Conservation (phyloP, 37 sponge, comb jelly and placozoan species). For the Hexactinellida sp. region DNA sequence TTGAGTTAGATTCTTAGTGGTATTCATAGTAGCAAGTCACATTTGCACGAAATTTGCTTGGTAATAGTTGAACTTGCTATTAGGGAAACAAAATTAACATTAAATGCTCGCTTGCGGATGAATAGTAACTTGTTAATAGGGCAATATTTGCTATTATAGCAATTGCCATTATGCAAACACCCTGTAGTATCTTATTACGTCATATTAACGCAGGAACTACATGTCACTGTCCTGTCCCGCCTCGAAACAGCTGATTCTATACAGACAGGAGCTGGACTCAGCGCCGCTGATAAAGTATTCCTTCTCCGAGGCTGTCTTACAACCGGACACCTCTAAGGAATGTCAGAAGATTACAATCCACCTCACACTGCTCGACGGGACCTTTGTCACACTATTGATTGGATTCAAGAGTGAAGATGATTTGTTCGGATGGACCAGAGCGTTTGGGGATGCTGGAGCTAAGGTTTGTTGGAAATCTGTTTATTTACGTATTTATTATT, state of each 20-base stretch:
- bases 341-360: background rate
- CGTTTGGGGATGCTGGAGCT: background rate
- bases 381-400: background rate
- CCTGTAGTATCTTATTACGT: too few relatives aligned
- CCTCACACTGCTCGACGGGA: background rate
- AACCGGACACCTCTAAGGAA: background rate
- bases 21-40: too few relatives aligned
- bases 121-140: background rate
- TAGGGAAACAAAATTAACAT: too few relatives aligned
- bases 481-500: too few relatives aligned
- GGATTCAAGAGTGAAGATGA: constrained; percentile 17
- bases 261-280: background rate
- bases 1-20: too few relatives aligned
- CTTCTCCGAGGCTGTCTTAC: background rate
- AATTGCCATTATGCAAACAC: too few relatives aligned
- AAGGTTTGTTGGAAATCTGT: background rate
- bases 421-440: background rate
- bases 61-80: too few relatives aligned
- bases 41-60: too few relatives aligned
- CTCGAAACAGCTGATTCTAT: background rate
- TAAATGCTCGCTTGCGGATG: background rate
- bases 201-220: background rate
- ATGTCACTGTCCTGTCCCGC: background rate
- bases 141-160: too few relatives aligned
- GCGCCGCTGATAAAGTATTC: background rate